phyloP scores from a whole-genome alignment of 2,797 vertebrate genomes.

The Myiothlypis chrysogaster region DNA sequence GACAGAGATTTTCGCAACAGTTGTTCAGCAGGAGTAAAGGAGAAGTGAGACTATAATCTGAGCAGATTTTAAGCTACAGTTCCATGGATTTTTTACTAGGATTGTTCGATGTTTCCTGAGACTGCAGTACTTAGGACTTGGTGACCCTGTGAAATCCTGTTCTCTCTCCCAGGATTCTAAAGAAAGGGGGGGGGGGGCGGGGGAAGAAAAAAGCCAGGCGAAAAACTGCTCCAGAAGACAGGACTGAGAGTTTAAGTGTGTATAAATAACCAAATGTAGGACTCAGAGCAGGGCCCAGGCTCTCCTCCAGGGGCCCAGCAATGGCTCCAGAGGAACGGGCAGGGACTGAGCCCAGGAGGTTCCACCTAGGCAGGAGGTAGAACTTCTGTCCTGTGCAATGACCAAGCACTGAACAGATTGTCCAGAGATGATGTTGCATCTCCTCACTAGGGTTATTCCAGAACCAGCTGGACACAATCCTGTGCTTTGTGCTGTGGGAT shows the following conservation, averaged over 20 bases:
- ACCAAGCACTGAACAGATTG: rapidly evolving
- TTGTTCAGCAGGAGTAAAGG: background rate
- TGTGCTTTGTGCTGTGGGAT: background rate
- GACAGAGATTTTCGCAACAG: background rate
- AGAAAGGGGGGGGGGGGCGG: background rate
- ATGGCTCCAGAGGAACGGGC: background rate
- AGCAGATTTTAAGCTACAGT: background rate
- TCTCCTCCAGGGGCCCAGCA: background rate
- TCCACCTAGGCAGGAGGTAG: background rate
- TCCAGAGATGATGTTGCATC: background rate
- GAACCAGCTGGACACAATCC: rapidly evolving
- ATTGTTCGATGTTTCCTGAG: background rate
- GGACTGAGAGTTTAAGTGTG: background rate
- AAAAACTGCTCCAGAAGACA: background rate
- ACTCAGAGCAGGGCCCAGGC: background rate
- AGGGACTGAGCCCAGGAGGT: background rate
- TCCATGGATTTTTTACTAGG: background rate
- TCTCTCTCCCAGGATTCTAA: background rate
- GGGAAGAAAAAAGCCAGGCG: rapidly evolving
- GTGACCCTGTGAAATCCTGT: background rate
- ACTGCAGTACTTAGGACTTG: background rate
- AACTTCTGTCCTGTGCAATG: background rate
- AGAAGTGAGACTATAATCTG: background rate
- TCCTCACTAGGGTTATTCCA: background rate
- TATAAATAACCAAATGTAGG: background rate